Conservation (phyloP, 2,113 vertebrate species). For the Lepus europaeus region DNA sequence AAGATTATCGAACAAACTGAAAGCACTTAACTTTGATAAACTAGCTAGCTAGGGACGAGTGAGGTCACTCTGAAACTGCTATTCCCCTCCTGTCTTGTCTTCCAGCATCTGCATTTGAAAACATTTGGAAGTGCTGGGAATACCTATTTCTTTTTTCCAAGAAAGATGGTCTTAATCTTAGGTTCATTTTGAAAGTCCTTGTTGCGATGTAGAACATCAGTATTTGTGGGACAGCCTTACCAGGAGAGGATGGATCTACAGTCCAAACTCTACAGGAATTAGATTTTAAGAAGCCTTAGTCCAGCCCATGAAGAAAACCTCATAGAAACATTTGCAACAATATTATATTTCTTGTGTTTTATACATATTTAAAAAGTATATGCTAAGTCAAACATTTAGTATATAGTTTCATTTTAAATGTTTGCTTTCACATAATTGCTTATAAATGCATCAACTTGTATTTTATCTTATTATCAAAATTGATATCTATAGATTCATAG, state of each 20-base stretch:
- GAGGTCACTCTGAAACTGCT: too few species aligned
- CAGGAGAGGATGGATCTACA: not conserved
- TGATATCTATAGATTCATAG: not conserved
- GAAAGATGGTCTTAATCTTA: not conserved
- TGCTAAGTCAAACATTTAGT: not conserved
- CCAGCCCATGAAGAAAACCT: not conserved
- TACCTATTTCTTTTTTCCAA: not conserved
- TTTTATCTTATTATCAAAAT: conserved; percentile 2
- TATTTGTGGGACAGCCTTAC: not conserved
- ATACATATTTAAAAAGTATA: not conserved
- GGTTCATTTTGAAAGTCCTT: not conserved
- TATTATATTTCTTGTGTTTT: not conserved
- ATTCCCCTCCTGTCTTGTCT: not conserved
- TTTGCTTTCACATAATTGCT: not conserved
- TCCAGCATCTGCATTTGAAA: not conserved
- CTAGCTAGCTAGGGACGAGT: not conserved
- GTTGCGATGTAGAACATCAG: not conserved
- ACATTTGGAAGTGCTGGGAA: not conserved
- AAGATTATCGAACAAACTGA: not conserved
- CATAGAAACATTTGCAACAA: conserved; percentile 10
- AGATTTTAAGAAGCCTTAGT: conserved; percentile 1
- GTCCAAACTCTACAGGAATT: not conserved
- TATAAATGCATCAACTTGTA: not conserved
- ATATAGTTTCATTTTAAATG: not conserved
- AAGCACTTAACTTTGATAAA: not conserved